Base-by-base conservation (phyloP, 2,888 invertebrate genomes). In the Augochlorella aurata region DNA sequence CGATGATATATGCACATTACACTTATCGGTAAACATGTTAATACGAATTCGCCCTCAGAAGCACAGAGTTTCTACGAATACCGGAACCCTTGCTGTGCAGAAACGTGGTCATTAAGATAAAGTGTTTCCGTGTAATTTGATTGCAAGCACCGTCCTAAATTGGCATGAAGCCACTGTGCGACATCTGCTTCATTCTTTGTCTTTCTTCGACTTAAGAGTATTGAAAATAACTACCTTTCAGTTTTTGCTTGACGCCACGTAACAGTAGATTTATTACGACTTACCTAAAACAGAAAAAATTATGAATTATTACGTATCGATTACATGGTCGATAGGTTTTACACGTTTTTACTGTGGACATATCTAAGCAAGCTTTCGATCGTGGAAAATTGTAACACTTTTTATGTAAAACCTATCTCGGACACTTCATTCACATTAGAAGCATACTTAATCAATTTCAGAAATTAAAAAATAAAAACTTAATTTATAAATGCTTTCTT, bases 141-240 rank as follows among this genome's bases (percentile, higher is more conserved):
- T 88, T 82, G 84, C 83, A 81, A 86, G 88, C 83, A 89, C 87
- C 89, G 88, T 89, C 89, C 88, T 79, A 87, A 88, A 87, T 87
- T 91, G 91, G 91, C 91, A 90, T 85, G 80, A 85, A 88, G 91
- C 91, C 91, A 91, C 87, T 84, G 79, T 77, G 88, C 87, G 88
- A 89, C 89, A 89, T 90, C 89, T 88, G 85, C 88, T 87, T 85
- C 88, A 85, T 89, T 89, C 90, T 86, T 85, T 86, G 87, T 85
- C 88, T 88, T 87, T 87, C 84, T 85, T 83, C 81, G 74, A 80
- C 76, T 86, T 82, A 82, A 76, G 74, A 80, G 83, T 85, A 84
- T 85, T 82, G 81, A 77, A 82, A 86, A 76, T 82, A 79, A 82
- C 81, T 87, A 83, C 83, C 85, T 88, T 83, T 82, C 58, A 66